phyloP scores from a whole-genome alignment of 1,140 invertebrate genomes.

The Drosophila tsacasi region DNA sequence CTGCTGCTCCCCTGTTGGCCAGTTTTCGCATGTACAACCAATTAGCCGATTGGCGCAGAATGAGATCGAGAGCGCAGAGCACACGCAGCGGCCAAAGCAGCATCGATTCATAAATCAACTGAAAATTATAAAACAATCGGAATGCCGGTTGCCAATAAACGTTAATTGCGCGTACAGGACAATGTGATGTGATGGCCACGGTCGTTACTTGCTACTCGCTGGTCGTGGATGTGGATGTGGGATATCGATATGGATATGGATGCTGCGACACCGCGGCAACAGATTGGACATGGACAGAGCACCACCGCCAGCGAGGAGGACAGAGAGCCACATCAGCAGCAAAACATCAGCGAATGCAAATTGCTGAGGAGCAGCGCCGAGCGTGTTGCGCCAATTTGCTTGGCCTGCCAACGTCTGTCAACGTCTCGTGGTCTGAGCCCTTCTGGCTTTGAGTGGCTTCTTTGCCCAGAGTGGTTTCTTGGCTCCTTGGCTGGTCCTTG shows the following conservation, averaged over 20 bases:
- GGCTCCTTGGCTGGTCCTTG: conserved; percentile 30
- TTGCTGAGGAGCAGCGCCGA: conserved; percentile 36
- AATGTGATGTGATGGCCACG: conserved; percentile 54
- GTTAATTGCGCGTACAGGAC: conserved; percentile 58
- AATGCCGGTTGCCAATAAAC: conserved; percentile 44
- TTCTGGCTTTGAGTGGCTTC: conserved; percentile 34
- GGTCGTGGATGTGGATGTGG: conserved; percentile 12
- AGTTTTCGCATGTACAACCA: conserved; percentile 53
- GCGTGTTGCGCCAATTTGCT: conserved; percentile 79
- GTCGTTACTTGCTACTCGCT: not conserved
- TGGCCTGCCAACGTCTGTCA: conserved; percentile 75
- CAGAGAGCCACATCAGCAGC: conserved; percentile 13
- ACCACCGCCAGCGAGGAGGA: conserved; percentile 4
- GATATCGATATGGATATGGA: conserved; percentile 28
- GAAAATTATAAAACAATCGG: conserved; percentile 75
- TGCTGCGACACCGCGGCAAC: conserved; percentile 24
- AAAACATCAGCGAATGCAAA: conserved; percentile 52
- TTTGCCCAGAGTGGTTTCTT: conserved; percentile 26
- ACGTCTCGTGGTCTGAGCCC: conserved; percentile 42
- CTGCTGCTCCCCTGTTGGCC: not conserved
- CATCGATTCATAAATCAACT: conserved; percentile 60
- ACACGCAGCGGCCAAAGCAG: conserved; percentile 33
- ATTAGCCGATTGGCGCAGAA: conserved; percentile 65
- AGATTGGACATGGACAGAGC: conserved; percentile 10
- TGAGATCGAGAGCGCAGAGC: conserved; percentile 25